Evolutionary conservation across 2,113 vertebrate genomes (phyloP), one percentile per base, ranked within the genome.

Genomic region (Oriolus oriolus): DNA sequence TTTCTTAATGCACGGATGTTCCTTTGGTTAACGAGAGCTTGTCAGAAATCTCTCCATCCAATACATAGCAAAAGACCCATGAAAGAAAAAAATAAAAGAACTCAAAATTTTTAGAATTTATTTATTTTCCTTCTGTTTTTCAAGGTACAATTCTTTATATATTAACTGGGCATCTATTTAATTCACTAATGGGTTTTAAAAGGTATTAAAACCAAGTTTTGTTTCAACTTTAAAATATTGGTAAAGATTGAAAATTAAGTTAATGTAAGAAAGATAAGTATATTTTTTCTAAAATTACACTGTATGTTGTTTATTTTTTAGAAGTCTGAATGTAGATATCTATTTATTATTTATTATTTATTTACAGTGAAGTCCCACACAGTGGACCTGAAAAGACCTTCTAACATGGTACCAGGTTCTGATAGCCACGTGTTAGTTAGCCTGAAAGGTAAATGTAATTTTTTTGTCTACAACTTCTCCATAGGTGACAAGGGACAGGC

Each of bases 331-430:
- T 70, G 13, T 65, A 74, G 5, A 57, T 61, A 23, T 54, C 20
- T 83, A 8, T 90, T 85, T 78, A 9, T 60, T 65, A 8, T 90
- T 85, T 78, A 9, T 60, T 65, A 9, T 95, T 92, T 73, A 19
- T 91, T 95, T 80, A 31, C 78, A 97, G 95, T 90, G 13, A 74
- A 31, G 31, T 87, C 42, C 16, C 54, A 80, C 13, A 85, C 71
- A 23, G 27, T 97, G 75, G 93, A 96, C 22, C 57, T 97, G 74
- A 91, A 61, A 23, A 97, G 7, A 63, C 96, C 96, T 9, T 3
- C 93, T 66, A 50, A 96, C 37, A 95, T 95, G 93, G 20, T 97
- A 70, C 96, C 96, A 0, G 87, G 37, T 61, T 97, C 96, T 70
- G 89, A 95, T 1, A 97, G 96, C 74, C 91, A 88, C 0, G 91